phyloP scores from a whole-genome alignment of 2,888 invertebrate genomes.

The Ochlodes sylvanus region DNA sequence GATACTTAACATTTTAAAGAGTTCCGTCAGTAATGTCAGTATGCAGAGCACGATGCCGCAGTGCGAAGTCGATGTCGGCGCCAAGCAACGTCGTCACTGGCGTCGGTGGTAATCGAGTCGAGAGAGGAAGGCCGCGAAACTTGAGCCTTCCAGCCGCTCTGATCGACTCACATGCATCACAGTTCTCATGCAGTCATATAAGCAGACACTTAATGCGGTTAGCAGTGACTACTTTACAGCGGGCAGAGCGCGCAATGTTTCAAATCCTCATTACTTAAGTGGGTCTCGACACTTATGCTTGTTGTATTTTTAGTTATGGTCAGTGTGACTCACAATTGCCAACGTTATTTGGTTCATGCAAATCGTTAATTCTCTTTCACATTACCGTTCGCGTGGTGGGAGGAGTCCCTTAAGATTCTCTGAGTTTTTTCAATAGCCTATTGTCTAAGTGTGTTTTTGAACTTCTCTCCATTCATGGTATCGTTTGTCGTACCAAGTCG shows the following conservation, averaged over 20 bases:
- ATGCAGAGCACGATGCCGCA: slow-evolving; percentile 60
- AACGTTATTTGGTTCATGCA: slow-evolving; percentile 27
- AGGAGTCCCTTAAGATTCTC: slow-evolving; percentile 51
- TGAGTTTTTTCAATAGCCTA: slow-evolving; percentile 66
- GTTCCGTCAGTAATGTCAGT: slow-evolving; percentile 60
- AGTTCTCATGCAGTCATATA: slow-evolving; percentile 45
- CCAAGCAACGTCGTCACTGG: slow-evolving; percentile 75
- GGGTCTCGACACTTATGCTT: slow-evolving; percentile 16
- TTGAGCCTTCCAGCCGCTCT: slow-evolving; percentile 74
- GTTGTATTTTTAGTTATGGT: slow-evolving; percentile 26
- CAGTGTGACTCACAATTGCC: slow-evolving; percentile 27
- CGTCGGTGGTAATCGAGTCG: slow-evolving; percentile 79
- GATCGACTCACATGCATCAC: slow-evolving; percentile 61
- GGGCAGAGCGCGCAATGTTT: slow-evolving; percentile 37
- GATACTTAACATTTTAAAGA: slow-evolving; percentile 49
- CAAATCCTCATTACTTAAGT: slow-evolving; percentile 32
- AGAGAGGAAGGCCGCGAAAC: slow-evolving; percentile 79
- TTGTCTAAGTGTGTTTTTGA: slow-evolving; percentile 66
- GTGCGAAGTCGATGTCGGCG: slow-evolving; percentile 66
- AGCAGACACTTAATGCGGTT: slow-evolving; percentile 39
- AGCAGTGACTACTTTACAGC: slow-evolving; percentile 28
- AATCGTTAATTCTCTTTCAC: slow-evolving; percentile 25
- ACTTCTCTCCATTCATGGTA: slow-evolving; percentile 62
- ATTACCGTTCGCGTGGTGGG: slow-evolving; percentile 10
- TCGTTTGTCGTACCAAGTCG: slow-evolving; percentile 46